phyloP scores from a whole-genome alignment of 2,888 invertebrate species.

The Drosophila putrida region DNA sequence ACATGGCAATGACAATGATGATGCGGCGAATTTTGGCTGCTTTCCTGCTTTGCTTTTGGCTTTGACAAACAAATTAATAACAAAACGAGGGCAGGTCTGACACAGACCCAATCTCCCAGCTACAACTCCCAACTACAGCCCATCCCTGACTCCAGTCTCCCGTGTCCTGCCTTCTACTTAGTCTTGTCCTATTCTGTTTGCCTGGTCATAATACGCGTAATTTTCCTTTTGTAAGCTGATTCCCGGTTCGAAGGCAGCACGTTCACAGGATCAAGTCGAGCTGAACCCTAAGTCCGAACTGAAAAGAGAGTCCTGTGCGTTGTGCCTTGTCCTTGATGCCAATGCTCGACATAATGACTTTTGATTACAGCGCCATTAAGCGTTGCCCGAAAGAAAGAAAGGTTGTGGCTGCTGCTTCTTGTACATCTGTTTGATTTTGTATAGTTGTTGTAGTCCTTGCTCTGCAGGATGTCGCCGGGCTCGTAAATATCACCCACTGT shows the following conservation, averaged over 20 bases:
- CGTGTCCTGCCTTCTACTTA: background rate
- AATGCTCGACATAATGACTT: slow-evolving; percentile 75
- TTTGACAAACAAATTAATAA: slow-evolving; percentile 79
- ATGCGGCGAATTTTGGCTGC: slow-evolving; percentile 68
- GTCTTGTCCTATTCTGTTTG: background rate
- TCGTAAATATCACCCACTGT: slow-evolving; percentile 65
- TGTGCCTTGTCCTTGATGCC: slow-evolving; percentile 70
- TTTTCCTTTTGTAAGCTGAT: slow-evolving; percentile 69
- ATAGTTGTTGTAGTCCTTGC: slow-evolving; percentile 24
- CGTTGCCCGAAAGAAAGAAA: slow-evolving; percentile 46
- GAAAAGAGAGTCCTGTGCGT: slow-evolving; percentile 1
- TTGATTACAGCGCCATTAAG: slow-evolving; percentile 79
- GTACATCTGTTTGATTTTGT: slow-evolving; percentile 77
- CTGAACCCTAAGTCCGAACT: slow-evolving; percentile 17
- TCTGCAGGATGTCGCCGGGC: slow-evolving; percentile 53
- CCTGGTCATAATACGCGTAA: slow-evolving; percentile 76
- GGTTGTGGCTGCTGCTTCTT: slow-evolving; percentile 29
- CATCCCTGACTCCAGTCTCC: slow-evolving; percentile 4
- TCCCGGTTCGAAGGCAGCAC: slow-evolving; percentile 42
- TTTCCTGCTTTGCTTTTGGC: slow-evolving; percentile 54
- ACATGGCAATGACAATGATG: slow-evolving; percentile 31
- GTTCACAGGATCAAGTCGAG: slow-evolving; percentile 27
- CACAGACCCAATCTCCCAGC: slow-evolving; percentile 6
- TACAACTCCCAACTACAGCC: background rate
- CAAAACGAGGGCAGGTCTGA: slow-evolving; percentile 62